Evolutionary conservation across 2,888 invertebrate species (phyloP).

Genomic region (Geotrupes spiniger): DNA sequence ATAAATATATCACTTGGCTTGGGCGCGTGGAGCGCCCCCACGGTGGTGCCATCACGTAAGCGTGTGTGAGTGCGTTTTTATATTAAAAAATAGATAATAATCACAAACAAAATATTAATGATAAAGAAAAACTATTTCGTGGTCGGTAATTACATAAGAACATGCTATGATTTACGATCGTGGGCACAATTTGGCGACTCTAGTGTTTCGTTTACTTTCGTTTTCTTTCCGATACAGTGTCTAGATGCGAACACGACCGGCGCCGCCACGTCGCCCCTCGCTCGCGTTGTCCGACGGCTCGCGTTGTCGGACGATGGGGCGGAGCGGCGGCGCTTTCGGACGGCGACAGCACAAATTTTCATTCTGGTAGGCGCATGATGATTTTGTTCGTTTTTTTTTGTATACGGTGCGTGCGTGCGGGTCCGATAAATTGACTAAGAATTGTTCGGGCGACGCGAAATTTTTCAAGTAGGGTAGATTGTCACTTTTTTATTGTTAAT

Average conservation of each 20-base stretch:
- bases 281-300: no score
- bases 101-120: conserved; percentile 35
- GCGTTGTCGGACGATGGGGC: no score
- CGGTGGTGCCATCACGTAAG: conserved; percentile 29
- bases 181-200: conserved; percentile 29
- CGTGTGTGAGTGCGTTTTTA: conserved; percentile 39
- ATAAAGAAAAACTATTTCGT: conserved; percentile 22
- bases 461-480: conserved; percentile 44
- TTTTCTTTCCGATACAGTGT: conserved; percentile 11
- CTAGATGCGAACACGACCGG: conserved; percentile 1
- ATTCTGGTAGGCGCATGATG: conserved; percentile 2
- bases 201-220: conserved; percentile 18
- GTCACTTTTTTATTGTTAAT: conserved; percentile 35
- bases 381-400: conserved; percentile 3
- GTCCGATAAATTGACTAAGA: not conserved
- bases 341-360: conserved; percentile 4
- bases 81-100: conserved; percentile 36
- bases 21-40: conserved; percentile 25
- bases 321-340: no score
- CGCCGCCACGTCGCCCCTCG: no score
- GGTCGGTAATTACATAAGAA: conserved; percentile 23
- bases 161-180: conserved; percentile 26
- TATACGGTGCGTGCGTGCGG: not conserved
- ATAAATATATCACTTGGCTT: conserved; percentile 26
- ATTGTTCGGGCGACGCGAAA: not conserved